Evolutionary conservation across 1,140 invertebrate genomes (phyloP), one percentile per base, ranked within the genome.

Genomic region (Drosophila carrolli): DNA sequence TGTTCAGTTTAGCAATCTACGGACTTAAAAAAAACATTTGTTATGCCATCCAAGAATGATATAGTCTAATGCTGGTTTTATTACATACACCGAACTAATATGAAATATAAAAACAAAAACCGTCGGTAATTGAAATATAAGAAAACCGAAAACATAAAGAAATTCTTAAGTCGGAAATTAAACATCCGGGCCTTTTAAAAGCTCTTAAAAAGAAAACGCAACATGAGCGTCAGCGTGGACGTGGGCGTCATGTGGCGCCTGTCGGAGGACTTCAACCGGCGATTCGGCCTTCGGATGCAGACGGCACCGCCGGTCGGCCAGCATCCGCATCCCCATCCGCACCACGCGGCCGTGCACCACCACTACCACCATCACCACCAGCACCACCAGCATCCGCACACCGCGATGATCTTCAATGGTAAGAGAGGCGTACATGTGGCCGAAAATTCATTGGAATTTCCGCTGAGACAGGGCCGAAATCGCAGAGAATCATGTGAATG

Each of bases 321-420:
- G 65, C 89, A 81, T 23, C 23, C 23, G 23, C 23, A 23, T 57
- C 37, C 71, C n/a, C 88, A 91, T 71, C 46, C 85, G 35, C 81
- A 83, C 47, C 68, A 62, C 51, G 60, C 66, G 8, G 75, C 57
- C 27, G 80, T 91, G 66, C 86, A 77, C 23, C 83, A 85, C 10
- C 88, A 92, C 65, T 83, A 92, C 41, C 82, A 76, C 8, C 73
- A 76, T 2, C 81, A 91, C 43, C 81, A 77, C 1, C 89, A 84
- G 40, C 79, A 88, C 32, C 83, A 76, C 10, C 73, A 78, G 46
- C 79, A 88, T 58, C 47, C 84, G 13, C 78, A 93, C 43, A 78
- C 85, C 14, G 91, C 89, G 55, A 93, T 94, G 92, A 92, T 94
- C 62, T 94, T 93, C 70, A 93, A 93, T 90, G 93, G 93, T 93